A percentile compares a stretch with the other conserved stretches of the same genome.
These are phyloP conservation scores for Harpegnathos saltator DNA, from an alignment of 1,140 invertebrate species.

Conservation along the genomic window DNA sequence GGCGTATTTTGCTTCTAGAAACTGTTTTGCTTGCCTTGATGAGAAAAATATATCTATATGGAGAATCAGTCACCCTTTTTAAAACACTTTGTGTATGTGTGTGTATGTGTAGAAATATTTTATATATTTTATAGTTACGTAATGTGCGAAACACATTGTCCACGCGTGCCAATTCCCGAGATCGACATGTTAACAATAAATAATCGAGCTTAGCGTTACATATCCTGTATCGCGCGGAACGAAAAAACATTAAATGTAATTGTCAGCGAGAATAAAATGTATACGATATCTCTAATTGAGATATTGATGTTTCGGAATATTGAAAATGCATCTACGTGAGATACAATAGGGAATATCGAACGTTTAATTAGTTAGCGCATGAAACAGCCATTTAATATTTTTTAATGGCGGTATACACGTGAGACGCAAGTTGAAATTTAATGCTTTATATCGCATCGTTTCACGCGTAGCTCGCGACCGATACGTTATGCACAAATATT, in stretches of 20 bases:
- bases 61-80: no score
- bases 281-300: slow-evolving; percentile 38
- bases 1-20: no score
- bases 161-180: neutral
- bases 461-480: neutral
- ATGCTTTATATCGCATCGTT: neutral
- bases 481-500: neutral
- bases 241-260: slow-evolving; percentile 35
- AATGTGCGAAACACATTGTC: no score
- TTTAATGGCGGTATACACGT: neutral
- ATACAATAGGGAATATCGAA: slow-evolving; percentile 23
- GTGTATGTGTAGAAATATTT: neutral
- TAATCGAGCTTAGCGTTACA: slow-evolving; percentile 4
- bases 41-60: no score
- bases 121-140: no score
- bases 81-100: no score
- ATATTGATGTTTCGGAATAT: slow-evolving; percentile 37
- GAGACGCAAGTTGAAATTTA: slow-evolving; percentile 35
- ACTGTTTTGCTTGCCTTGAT: no score
- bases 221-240: neutral
- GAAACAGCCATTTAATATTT: slow-evolving; percentile 10
- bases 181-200: slow-evolving; percentile 6
- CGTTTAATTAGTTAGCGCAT: neutral
- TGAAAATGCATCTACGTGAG: neutral
- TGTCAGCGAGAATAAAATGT: slow-evolving; percentile 35